Evolutionary conservation across 2,113 vertebrate species (phyloP).

Genomic region (Choloepus hoffmanni): DNA sequence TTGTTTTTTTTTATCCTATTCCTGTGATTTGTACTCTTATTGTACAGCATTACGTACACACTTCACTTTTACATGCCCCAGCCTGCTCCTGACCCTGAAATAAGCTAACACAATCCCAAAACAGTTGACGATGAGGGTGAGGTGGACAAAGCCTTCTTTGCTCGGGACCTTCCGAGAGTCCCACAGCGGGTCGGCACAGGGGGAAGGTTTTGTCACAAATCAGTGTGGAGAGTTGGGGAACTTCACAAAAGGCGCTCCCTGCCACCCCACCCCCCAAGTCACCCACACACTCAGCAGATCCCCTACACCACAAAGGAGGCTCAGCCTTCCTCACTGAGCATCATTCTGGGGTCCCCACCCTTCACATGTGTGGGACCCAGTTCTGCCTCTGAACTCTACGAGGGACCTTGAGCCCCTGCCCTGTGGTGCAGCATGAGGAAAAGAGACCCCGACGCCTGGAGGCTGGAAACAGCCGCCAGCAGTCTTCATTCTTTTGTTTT

Average conservation of each 20-base stretch:
- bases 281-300: neutral
- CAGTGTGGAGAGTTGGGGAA: neutral
- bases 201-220: neutral
- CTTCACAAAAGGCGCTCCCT: neutral
- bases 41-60: neutral
- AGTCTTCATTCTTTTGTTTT: neutral
- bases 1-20: neutral
- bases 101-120: neutral
- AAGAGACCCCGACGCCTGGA: neutral
- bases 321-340: neutral
- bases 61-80: neutral
- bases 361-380: neutral
- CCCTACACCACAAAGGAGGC: neutral
- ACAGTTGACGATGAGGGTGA: neutral
- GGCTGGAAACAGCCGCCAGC: neutral
- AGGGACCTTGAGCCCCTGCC: neutral
- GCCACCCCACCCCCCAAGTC: accelerated
- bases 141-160: neutral
- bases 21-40: conserved; percentile 59
- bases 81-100: conserved; percentile 41
- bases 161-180: neutral
- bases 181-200: no score
- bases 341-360: neutral
- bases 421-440: neutral
- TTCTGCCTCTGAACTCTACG: neutral